Percentiles rank a stretch among this genome's conserved stretches.
Conservation (phyloP, 1,140 invertebrate genomes). For the Tetragnatha versicolor region DNA sequence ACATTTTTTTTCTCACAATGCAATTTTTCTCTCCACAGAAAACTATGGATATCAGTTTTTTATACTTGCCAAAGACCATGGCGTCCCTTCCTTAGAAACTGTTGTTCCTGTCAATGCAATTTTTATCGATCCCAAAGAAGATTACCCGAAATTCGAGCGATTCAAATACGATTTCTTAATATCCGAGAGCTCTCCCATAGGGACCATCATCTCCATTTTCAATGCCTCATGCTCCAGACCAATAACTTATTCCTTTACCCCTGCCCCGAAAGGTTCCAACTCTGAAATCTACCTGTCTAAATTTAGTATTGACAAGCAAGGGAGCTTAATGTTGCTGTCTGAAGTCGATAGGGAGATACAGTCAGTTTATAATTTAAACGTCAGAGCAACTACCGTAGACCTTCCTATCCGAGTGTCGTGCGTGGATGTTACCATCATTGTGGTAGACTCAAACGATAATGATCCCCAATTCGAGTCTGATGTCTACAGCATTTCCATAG, state of each 20-base stretch:
- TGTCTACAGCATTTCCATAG: slow-evolving; percentile 77
- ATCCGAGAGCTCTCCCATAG: slow-evolving; percentile 77
- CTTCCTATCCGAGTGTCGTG: slow-evolving; percentile 74
- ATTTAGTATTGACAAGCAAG: slow-evolving; percentile 77
- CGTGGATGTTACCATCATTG: slow-evolving; percentile 78
- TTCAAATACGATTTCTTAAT: slow-evolving; percentile 79
- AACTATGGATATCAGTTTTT: slow-evolving; percentile 87
- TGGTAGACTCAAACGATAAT: slow-evolving; percentile 91
- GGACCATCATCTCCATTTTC: slow-evolving; percentile 62
- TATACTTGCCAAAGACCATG: slow-evolving; percentile 82
- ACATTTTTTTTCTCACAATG: neutral
- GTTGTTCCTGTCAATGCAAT: slow-evolving; percentile 82
- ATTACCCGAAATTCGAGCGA: slow-evolving; percentile 76
- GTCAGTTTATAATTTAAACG: slow-evolving; percentile 77
- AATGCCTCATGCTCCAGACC: slow-evolving; percentile 59
- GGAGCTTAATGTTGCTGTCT: slow-evolving; percentile 75
- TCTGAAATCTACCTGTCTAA: slow-evolving; percentile 61
- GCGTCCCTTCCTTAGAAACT: slow-evolving; percentile 73
- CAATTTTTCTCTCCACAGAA: slow-evolving; percentile 68
- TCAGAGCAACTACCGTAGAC: slow-evolving; percentile 76
- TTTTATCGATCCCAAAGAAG: slow-evolving; percentile 74
- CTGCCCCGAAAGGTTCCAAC: slow-evolving; percentile 53
- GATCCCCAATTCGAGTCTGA: slow-evolving; percentile 84
- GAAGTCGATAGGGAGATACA: slow-evolving; percentile 79
- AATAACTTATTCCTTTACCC: slow-evolving; percentile 54